Percentiles rank a stretch among this genome's conserved stretches.
phyloP scores from a whole-genome alignment of 2,888 invertebrate species.

The Crioceris asparagi region DNA sequence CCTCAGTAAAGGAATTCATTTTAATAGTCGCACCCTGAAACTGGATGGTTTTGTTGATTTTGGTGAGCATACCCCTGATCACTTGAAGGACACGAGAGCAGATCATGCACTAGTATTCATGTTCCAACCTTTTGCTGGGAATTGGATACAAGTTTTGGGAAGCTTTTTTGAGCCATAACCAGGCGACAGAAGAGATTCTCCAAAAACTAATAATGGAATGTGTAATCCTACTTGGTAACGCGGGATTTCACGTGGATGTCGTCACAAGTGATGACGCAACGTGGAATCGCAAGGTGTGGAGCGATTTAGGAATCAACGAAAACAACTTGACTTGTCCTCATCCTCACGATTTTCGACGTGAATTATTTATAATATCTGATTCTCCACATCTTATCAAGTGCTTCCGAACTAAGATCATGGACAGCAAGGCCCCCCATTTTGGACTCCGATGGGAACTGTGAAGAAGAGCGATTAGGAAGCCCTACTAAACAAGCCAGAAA shows the following conservation, averaged over 20 bases:
- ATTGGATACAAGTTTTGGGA: background rate
- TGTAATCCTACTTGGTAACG: slow-evolving; percentile 16
- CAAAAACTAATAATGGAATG: slow-evolving; percentile 20
- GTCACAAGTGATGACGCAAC: slow-evolving; percentile 20
- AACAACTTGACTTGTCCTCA: too few species aligned
- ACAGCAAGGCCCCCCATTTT: too few species aligned
- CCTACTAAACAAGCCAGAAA: too few species aligned
- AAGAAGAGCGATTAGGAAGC: too few species aligned
- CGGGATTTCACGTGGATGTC: slow-evolving; percentile 17
- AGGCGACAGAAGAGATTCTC: too few species aligned
- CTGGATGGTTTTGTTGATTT: background rate
- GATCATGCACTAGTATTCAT: slow-evolving; percentile 1
- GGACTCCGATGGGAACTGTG: too few species aligned
- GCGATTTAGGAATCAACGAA: too few species aligned
- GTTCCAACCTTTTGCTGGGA: background rate
- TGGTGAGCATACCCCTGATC: background rate
- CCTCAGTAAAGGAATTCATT: background rate
- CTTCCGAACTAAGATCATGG: too few species aligned
- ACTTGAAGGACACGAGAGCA: background rate
- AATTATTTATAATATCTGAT: too few species aligned
- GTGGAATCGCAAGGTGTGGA: slow-evolving; percentile 25
- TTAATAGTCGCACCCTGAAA: background rate
- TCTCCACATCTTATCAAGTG: too few species aligned
- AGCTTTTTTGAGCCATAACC: too few species aligned
- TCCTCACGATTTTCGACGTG: too few species aligned